phyloP scores from a whole-genome alignment of 2,797 vertebrate species.

The Onychomys torridus region DNA sequence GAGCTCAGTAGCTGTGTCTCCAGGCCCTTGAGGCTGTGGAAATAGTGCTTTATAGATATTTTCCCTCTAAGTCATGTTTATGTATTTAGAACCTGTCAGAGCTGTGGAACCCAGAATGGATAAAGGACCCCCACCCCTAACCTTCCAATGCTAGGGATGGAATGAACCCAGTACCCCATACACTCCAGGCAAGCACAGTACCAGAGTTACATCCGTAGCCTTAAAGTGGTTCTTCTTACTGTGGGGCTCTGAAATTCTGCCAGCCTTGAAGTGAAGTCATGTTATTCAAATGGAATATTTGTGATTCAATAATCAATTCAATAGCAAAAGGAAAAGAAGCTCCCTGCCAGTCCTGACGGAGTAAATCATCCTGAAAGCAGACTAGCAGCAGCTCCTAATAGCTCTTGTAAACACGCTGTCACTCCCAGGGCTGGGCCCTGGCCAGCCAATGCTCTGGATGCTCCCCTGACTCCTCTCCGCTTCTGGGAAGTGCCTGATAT shows the following conservation, averaged over 20 bases:
- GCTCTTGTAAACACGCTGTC: constrained; percentile 85
- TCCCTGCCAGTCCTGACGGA: constrained; percentile 76
- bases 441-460: constrained; percentile 72
- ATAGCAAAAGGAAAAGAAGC: constrained; percentile 74
- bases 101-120: background rate
- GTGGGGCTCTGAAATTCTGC: constrained; percentile 43
- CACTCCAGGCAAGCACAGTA: background rate
- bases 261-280: constrained; percentile 62
- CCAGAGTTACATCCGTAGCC: background rate
- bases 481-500: background rate
- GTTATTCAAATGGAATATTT: constrained; percentile 70
- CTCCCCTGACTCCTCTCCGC: background rate
- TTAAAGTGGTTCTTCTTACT: background rate
- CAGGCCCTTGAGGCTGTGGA: background rate
- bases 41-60: background rate
- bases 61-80: background rate
- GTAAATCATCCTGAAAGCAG: constrained; percentile 76
- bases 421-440: constrained; percentile 77
- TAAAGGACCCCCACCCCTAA: background rate
- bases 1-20: background rate
- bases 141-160: no score
- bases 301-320: constrained; percentile 80
- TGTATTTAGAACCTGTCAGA: background rate
- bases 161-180: background rate
- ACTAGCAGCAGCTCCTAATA: constrained; percentile 84